These are phyloP conservation scores for Aptenodytes patagonicus DNA, from an alignment of 2,113 vertebrate species.

Conservation along the genomic window DNA sequence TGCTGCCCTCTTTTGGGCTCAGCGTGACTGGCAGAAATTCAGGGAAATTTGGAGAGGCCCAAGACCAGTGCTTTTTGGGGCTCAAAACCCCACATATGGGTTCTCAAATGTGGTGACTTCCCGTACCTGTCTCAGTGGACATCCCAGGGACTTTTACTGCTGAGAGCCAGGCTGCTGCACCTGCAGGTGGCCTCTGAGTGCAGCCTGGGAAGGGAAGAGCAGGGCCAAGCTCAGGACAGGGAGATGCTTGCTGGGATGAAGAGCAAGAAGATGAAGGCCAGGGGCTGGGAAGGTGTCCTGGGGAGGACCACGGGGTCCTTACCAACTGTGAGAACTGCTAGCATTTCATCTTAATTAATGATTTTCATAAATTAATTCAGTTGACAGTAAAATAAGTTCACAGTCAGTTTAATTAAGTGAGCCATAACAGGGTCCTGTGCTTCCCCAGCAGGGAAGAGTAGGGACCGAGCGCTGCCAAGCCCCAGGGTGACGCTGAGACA, in stretches of 20 bases:
- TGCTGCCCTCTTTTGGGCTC: slow-evolving; percentile 53
- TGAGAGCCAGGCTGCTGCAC: background rate
- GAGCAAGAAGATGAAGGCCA: background rate
- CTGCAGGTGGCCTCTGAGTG: accelerated
- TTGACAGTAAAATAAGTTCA: background rate
- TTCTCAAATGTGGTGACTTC: background rate
- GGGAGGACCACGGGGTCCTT: background rate
- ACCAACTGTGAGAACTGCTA: background rate
- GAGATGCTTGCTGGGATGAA: background rate
- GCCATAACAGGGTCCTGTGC: background rate
- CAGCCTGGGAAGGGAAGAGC: background rate
- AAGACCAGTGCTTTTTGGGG: background rate
- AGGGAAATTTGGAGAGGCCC: background rate
- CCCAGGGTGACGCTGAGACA: accelerated
- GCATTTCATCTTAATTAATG: background rate
- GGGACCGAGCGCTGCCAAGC: accelerated
- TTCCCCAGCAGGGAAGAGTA: background rate
- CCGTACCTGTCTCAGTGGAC: background rate
- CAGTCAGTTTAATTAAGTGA: background rate
- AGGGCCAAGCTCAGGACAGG: background rate
- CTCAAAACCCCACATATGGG: background rate
- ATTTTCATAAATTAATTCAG: background rate
- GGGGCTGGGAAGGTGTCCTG: background rate
- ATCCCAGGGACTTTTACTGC: background rate
- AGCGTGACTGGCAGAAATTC: background rate